phyloP scores from a whole-genome alignment of 2,113 vertebrate species.

The Dasyurus viverrinus region DNA sequence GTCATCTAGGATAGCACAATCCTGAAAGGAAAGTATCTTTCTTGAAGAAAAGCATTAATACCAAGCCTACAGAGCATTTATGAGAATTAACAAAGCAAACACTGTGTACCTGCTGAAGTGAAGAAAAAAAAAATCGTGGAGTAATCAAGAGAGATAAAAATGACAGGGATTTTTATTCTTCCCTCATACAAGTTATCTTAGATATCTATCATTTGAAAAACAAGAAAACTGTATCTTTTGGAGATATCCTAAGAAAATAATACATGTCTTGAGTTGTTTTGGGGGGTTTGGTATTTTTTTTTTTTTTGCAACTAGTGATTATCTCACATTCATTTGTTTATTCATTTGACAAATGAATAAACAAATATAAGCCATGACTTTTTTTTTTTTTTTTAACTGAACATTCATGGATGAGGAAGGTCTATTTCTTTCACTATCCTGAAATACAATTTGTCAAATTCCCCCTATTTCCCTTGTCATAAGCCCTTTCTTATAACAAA shows the following conservation, averaged over 20 bases:
- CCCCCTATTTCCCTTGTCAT: neutral
- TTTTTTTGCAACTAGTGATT: neutral
- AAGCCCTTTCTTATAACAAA: neutral
- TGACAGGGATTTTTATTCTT: neutral
- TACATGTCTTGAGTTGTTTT: no score
- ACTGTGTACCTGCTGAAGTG: neutral
- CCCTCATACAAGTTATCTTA: neutral
- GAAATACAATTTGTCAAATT: neutral
- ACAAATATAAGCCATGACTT: neutral
- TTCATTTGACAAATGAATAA: neutral
- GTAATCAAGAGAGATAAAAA: neutral
- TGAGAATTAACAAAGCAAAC: no score
- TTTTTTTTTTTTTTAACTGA: neutral
- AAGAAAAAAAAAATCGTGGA: neutral
- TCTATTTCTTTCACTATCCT: neutral
- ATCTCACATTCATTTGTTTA: neutral
- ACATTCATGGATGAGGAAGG: neutral
- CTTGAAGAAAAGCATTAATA: neutral
- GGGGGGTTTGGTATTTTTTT: no score
- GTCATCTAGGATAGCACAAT: neutral
- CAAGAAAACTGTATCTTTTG: neutral
- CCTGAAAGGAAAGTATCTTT: neutral
- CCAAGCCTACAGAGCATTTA: neutral
- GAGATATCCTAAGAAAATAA: neutral
- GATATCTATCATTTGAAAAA: neutral